Evolutionary conservation across 2,113 vertebrate species (phyloP).

Genomic region (Oreocharis arfaki): DNA sequence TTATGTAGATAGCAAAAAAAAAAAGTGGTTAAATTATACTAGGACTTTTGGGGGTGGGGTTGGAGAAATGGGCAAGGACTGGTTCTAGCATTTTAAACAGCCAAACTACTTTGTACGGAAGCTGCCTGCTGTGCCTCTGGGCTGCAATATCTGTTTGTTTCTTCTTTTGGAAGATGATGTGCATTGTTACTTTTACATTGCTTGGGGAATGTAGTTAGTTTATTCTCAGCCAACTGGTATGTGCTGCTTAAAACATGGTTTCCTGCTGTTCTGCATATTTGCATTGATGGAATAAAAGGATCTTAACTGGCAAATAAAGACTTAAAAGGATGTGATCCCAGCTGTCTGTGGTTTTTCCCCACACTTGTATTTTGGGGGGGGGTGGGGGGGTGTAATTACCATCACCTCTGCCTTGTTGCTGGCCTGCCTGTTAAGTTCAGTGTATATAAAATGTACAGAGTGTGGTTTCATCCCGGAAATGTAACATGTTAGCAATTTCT

Average conservation of each 20-base stretch:
- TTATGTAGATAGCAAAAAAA: slow-evolving; percentile 74
- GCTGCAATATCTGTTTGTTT: background rate
- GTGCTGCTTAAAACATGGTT: slow-evolving; percentile 48
- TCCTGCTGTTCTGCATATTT: slow-evolving; percentile 54
- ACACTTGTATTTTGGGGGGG: background rate
- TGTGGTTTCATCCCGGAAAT: background rate
- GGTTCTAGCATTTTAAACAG: slow-evolving; percentile 63
- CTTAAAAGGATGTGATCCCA: slow-evolving; percentile 17
- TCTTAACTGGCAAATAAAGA: slow-evolving; percentile 71
- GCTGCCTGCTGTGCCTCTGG: slow-evolving; percentile 25
- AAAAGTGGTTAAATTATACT: slow-evolving; percentile 74
- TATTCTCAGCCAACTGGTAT: slow-evolving; percentile 26
- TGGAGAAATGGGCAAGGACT: slow-evolving; percentile 37
- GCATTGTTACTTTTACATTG: slow-evolving; percentile 31
- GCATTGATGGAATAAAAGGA: slow-evolving; percentile 60
- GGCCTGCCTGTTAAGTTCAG: background rate
- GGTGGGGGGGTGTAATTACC: background rate
- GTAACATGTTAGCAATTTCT: background rate
- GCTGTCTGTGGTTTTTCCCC: background rate
- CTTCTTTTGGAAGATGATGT: slow-evolving; percentile 43
- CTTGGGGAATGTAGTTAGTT: slow-evolving; percentile 50
- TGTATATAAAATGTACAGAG: background rate
- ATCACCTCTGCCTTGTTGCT: background rate
- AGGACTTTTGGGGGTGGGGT: slow-evolving; percentile 50
- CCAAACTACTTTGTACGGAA: slow-evolving; percentile 46